A percentile compares a stretch with the other conserved stretches of the same genome.
These are phyloP conservation scores for Pristionchus entomophagus DNA, from an alignment of 2,888 invertebrate species.

Conservation along the genomic window DNA sequence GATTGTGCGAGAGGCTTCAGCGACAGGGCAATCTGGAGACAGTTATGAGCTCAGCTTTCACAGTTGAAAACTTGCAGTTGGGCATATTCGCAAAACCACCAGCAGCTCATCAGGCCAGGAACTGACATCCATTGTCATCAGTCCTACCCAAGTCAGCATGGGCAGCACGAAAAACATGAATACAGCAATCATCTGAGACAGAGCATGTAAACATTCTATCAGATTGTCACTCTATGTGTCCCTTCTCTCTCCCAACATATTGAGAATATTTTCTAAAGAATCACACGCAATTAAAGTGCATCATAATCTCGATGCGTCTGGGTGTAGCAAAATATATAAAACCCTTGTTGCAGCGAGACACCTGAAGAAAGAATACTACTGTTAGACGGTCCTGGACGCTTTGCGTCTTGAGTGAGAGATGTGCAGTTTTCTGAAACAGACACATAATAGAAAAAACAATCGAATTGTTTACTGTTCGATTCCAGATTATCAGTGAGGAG, in stretches of 20 bases:
- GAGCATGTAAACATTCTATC: not conserved
- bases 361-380: not conserved
- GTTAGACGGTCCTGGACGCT: not conserved
- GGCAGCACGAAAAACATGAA: not conserved
- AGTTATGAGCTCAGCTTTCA: too few relatives aligned
- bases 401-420: not conserved
- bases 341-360: too few relatives aligned
- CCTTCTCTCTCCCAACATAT: too few relatives aligned
- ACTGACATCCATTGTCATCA: not conserved
- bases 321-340: too few relatives aligned
- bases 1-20: not conserved
- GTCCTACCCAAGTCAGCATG: not conserved
- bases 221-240: too few relatives aligned
- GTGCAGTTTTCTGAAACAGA: not conserved
- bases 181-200: not conserved
- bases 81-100: not conserved
- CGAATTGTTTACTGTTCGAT: too few relatives aligned
- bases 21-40: not conserved
- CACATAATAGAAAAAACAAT: too few relatives aligned
- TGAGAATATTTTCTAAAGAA: too few relatives aligned
- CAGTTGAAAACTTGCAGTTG: too few relatives aligned
- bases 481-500: too few relatives aligned
- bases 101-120: not conserved
- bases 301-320: too few relatives aligned
- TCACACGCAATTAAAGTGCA: too few relatives aligned